Percentiles rank a stretch among this genome's conserved stretches.
These are phyloP conservation scores for Parthenolecanium corni DNA, from an alignment of 2,888 invertebrate species.

Conservation along the genomic window DNA sequence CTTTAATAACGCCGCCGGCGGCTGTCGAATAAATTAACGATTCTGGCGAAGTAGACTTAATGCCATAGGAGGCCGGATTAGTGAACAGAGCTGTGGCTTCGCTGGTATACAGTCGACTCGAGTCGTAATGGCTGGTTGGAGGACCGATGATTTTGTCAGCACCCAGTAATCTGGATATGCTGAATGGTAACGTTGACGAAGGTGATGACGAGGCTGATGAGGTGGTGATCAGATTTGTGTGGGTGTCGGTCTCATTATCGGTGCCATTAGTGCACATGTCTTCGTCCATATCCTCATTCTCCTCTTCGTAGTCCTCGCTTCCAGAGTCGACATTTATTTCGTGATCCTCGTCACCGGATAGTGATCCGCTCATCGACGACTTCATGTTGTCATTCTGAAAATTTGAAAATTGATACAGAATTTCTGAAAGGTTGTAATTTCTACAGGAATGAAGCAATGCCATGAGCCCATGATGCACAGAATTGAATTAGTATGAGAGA, in stretches of 20 bases:
- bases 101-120: conserved; percentile 33
- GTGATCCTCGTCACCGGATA: conserved; percentile 30
- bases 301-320: conserved; percentile 30
- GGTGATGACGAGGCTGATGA: conserved; percentile 18
- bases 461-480: too few relatives aligned
- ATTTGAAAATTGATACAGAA: too few relatives aligned
- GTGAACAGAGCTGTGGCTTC: conserved; percentile 18
- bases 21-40: conserved; percentile 34
- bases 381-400: conserved; percentile 23
- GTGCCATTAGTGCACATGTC: conserved; percentile 57
- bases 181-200: conserved; percentile 52
- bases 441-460: too few relatives aligned
- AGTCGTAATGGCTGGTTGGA: conserved; percentile 43
- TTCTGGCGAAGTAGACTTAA: conserved; percentile 5
- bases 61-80: conserved; percentile 14
- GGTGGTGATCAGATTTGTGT: conserved; percentile 24
- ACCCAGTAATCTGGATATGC: conserved; percentile 64
- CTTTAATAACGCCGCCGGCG: conserved; percentile 61
- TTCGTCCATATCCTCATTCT: conserved; percentile 34
- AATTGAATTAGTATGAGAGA: too few relatives aligned
- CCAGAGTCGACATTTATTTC: conserved; percentile 31
- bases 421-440: too few relatives aligned
- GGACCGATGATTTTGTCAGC: conserved; percentile 46
- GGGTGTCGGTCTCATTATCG: conserved; percentile 42
- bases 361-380: conserved; percentile 23